Evolutionary conservation across 2,797 vertebrate genomes (phyloP).

Genomic region (Trichosurus vulpecula): DNA sequence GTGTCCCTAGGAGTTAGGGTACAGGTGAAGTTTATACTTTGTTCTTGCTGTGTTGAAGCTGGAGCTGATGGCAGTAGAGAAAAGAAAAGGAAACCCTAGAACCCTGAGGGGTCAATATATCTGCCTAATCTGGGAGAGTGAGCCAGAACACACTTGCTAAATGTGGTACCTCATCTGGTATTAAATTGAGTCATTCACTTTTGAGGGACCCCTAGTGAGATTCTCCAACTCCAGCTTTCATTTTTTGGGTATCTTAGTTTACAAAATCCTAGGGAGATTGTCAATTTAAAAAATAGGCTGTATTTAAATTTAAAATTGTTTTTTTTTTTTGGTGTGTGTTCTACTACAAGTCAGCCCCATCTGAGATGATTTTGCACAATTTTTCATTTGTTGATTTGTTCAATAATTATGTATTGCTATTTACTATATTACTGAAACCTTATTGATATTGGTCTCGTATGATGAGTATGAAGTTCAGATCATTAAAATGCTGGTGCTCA

Average conservation of each 20-base stretch:
- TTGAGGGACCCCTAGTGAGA: neutral
- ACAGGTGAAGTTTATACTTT: neutral
- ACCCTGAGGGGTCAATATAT: neutral
- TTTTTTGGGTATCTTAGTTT: neutral
- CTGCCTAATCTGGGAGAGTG: neutral
- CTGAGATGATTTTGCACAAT: neutral
- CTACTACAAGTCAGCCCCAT: neutral
- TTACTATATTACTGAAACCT: neutral
- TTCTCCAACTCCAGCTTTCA: neutral
- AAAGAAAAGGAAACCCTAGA: neutral
- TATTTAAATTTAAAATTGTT: neutral
- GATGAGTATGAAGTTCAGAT: neutral
- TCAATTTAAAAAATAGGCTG: neutral
- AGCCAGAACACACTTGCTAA: neutral
- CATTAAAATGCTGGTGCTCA: neutral
- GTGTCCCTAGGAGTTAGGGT: neutral
- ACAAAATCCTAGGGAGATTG: neutral
- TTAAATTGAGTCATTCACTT: neutral
- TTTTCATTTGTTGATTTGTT: neutral
- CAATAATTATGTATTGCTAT: neutral
- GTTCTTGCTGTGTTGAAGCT: neutral
- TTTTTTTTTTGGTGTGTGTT: neutral
- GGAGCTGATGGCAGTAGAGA: neutral
- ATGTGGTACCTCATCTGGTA: neutral
- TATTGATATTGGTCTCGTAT: neutral